These are phyloP conservation scores for Corydoras maculifer DNA, from an alignment of 2,113 vertebrate genomes.

Conservation along the genomic window DNA sequence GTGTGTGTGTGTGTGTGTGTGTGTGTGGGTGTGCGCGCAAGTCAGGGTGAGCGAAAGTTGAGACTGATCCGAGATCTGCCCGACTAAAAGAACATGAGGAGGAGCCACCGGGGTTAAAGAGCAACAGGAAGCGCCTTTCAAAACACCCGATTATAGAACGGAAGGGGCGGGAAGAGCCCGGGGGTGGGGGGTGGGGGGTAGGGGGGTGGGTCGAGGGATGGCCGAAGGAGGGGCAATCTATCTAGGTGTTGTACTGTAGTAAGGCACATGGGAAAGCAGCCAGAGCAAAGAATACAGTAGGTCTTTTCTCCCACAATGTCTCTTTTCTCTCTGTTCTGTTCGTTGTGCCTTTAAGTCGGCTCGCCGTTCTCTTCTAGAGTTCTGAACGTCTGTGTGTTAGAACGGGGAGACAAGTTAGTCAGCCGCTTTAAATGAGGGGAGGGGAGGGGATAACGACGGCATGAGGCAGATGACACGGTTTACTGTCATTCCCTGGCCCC, in stretches of 20 bases:
- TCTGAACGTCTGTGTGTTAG: not conserved
- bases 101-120: slow-evolving; percentile 61
- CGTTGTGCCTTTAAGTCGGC: not conserved
- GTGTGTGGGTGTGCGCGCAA: not conserved
- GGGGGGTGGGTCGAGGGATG: slow-evolving; percentile 44
- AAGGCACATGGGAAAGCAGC: slow-evolving; percentile 60
- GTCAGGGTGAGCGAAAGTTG: not conserved
- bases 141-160: slow-evolving; percentile 41
- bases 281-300: slow-evolving; percentile 65
- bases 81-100: slow-evolving; percentile 39
- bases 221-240: slow-evolving; percentile 59
- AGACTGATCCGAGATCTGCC: slow-evolving; percentile 38
- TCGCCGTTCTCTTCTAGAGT: not conserved
- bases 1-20: slow-evolving; percentile 26
- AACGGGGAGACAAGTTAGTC: too few relatives aligned
- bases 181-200: slow-evolving; percentile 35
- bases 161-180: slow-evolving; percentile 57
- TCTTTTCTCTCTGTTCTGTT: slow-evolving; percentile 25
- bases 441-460: slow-evolving; percentile 43
- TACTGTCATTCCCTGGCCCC: slow-evolving; percentile 45
- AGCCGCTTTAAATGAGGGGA: slow-evolving; percentile 1
- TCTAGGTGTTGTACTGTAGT: slow-evolving; percentile 55
- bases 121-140: slow-evolving; percentile 70
- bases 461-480: slow-evolving; percentile 45
- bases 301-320: slow-evolving; percentile 46